phyloP scores from a whole-genome alignment of 2,888 invertebrate genomes.

The Dendrolimus pini region DNA sequence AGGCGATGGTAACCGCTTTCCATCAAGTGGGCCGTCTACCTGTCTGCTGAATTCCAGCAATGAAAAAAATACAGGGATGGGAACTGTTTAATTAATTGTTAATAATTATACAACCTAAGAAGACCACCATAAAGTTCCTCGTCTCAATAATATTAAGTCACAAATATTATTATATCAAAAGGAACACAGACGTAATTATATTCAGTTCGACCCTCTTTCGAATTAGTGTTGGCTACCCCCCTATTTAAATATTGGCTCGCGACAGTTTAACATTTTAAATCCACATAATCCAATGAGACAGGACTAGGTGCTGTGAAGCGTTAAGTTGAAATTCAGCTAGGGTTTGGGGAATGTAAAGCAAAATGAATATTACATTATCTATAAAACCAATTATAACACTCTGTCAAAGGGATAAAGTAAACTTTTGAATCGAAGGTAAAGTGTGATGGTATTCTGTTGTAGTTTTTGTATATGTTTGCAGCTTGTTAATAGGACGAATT shows the following conservation, averaged over 20 bases:
- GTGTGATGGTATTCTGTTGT: neutral
- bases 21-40: too few species aligned
- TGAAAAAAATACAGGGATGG: too few species aligned
- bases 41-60: too few species aligned
- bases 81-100: too few species aligned
- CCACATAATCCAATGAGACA: slow-evolving; percentile 63
- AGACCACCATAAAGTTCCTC: too few species aligned
- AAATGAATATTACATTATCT: slow-evolving; percentile 25
- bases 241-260: slow-evolving; percentile 42
- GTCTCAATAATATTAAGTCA: neutral
- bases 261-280: slow-evolving; percentile 60
- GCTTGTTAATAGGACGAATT: neutral
- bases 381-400: neutral
- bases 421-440: neutral
- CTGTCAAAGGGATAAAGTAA: neutral
- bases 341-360: slow-evolving; percentile 18
- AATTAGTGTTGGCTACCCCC: slow-evolving; percentile 46
- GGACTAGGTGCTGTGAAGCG: slow-evolving; percentile 41
- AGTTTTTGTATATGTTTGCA: neutral
- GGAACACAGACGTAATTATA: neutral
- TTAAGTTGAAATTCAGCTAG: slow-evolving; percentile 32
- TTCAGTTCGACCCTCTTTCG: slow-evolving; percentile 25
- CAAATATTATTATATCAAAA: neutral
- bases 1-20: too few species aligned
- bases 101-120: too few species aligned